These are phyloP conservation scores for Abscondita cerata DNA, from an alignment of 2,888 invertebrate genomes.

Conservation along the genomic window DNA sequence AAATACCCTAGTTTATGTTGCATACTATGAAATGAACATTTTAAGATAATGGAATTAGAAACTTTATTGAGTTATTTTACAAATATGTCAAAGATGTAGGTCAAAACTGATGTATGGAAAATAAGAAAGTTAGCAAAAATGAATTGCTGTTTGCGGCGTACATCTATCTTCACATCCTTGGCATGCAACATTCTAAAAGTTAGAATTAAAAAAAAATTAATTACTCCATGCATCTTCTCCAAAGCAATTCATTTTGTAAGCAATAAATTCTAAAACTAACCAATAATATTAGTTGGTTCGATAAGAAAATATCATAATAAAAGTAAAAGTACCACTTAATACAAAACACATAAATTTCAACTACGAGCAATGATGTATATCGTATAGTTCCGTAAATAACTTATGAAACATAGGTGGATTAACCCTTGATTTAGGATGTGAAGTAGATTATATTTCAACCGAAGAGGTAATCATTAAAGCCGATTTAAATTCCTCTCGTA, in stretches of 20 bases:
- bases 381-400: conserved; percentile 44
- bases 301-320: conserved; percentile 23
- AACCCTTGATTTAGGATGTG: conserved; percentile 48
- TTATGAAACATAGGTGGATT: conserved; percentile 48
- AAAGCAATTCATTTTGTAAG: not conserved
- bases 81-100: too few species aligned
- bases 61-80: too few species aligned
- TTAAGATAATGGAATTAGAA: too few species aligned
- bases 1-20: too few species aligned
- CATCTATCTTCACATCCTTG: too few species aligned
- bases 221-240: not conserved
- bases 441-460: conserved; percentile 46
- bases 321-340: conserved; percentile 23
- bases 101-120: too few species aligned
- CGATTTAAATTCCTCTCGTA: conserved; percentile 45
- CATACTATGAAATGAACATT: too few species aligned
- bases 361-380: conserved; percentile 45
- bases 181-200: too few species aligned
- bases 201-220: not conserved
- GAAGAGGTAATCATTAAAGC: conserved; percentile 47
- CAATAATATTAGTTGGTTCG: conserved; percentile 3
- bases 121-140: too few species aligned
- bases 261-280: not conserved
- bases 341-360: conserved; percentile 37
- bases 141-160: too few species aligned